Conservation (phyloP, 2,113 vertebrate species). For the Myotis brandtii region DNA sequence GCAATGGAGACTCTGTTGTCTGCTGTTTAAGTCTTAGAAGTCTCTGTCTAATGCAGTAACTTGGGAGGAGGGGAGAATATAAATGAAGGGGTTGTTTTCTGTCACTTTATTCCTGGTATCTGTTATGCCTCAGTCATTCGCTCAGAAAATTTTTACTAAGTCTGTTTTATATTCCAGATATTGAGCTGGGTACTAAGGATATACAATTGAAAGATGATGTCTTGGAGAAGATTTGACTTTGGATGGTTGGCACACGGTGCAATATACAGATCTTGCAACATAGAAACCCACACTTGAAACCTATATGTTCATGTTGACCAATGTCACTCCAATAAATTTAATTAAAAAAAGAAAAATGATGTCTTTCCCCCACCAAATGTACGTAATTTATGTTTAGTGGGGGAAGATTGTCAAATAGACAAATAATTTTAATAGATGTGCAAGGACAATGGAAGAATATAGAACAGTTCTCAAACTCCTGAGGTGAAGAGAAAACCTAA, state of each 20-base stretch:
- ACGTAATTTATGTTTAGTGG: background rate
- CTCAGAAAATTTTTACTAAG: background rate
- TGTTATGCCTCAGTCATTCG: background rate
- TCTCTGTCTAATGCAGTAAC: background rate
- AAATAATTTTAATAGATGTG: background rate
- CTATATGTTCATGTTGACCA: no score
- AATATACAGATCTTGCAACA: no score
- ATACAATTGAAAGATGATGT: background rate
- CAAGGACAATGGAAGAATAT: background rate
- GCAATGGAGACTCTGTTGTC: background rate
- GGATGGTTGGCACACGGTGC: no score
- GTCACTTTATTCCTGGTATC: background rate
- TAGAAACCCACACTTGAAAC: no score
- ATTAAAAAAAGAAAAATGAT: no score
- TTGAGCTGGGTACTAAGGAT: background rate
- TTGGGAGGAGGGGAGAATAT: background rate
- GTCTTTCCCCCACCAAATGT: background rate
- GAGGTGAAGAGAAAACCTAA: background rate
- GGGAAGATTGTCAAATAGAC: background rate
- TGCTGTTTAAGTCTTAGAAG: background rate
- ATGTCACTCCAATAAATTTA: no score
- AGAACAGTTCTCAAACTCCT: background rate
- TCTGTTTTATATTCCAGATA: background rate
- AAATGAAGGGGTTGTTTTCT: background rate
- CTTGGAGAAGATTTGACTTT: no score